Base-by-base conservation (phyloP, 2,888 invertebrate species). In the Rhamnusium bicolor region DNA sequence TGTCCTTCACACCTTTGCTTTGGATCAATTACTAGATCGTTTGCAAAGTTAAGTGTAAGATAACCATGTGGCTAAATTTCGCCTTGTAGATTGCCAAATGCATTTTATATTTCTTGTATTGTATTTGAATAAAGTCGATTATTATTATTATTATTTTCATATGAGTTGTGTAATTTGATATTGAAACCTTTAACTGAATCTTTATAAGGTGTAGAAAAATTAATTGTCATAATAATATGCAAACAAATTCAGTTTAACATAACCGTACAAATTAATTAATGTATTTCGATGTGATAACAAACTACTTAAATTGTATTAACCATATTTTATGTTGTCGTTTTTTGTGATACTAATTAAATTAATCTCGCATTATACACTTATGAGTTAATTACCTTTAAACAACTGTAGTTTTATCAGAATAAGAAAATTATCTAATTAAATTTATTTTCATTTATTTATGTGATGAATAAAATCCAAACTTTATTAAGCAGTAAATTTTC, bases 401-500 rank as follows among this genome's bases (percentile, higher is more conserved):
- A 40, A 40, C 12, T n/a, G n/a, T 40, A 40, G 40, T 40, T 40
- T 40, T 40, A 40, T 40, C 14, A 40, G 10, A 40, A 16, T 46
- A 47, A 7, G 21, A 19, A 46, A 18, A 46, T 24, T 62, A 62
- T 4, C 40, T 40, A 40, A 62, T 47, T 62, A 62, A 47, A 12
- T 19, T 19, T 46, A 61, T 61, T 47, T 40, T 14, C 19, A 40
- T 47, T 21, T 46, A n/a, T 46, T 21, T 18, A 46, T 62, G 19
- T 47, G 21, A 47, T 14, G 27, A 27, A 46, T 46, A 19, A 19
- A 21, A 12, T 46, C 21, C 19, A 14, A 47, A 62, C 61, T 24
- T 46, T 21, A 62, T 62, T 62, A 62, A 62, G 61, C 21, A n/a
- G 40, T 40, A 40, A 62, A 46, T 62, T 47, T 60, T 46, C 40